These are phyloP conservation scores for Crotalus horridus DNA, from an alignment of 2,113 vertebrate species.

Conservation along the genomic window DNA sequence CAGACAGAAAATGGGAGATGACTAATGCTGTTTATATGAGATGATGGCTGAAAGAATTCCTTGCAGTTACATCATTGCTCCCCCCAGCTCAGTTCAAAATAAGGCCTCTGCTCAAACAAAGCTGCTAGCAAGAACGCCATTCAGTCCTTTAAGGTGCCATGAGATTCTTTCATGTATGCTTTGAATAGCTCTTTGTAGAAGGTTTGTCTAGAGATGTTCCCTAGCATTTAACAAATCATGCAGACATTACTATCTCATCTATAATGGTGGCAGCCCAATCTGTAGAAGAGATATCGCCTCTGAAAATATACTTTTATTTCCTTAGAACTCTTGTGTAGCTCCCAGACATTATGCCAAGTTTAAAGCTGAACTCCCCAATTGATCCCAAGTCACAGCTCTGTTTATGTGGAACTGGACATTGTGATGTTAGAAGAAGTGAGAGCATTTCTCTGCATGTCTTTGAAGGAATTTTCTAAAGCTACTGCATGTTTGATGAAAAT, in stretches of 20 bases:
- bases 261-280: background rate
- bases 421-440: background rate
- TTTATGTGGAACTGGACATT: background rate
- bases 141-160: background rate
- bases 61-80: background rate
- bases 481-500: background rate
- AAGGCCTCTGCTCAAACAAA: background rate
- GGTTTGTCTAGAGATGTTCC: background rate
- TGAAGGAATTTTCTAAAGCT: background rate
- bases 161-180: background rate
- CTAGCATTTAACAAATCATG: background rate
- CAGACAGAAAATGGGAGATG: background rate
- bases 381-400: background rate
- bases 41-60: background rate
- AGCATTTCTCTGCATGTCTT: background rate
- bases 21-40: background rate
- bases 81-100: background rate
- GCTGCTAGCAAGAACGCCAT: background rate
- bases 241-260: background rate
- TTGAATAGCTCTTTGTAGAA: background rate
- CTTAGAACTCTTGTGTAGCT: background rate
- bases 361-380: background rate
- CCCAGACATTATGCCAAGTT: background rate
- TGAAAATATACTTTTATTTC: background rate
- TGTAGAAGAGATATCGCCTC: background rate